Evolutionary conservation across 1,140 invertebrate species (phyloP).

Genomic region (Bathynomus jamesi): DNA sequence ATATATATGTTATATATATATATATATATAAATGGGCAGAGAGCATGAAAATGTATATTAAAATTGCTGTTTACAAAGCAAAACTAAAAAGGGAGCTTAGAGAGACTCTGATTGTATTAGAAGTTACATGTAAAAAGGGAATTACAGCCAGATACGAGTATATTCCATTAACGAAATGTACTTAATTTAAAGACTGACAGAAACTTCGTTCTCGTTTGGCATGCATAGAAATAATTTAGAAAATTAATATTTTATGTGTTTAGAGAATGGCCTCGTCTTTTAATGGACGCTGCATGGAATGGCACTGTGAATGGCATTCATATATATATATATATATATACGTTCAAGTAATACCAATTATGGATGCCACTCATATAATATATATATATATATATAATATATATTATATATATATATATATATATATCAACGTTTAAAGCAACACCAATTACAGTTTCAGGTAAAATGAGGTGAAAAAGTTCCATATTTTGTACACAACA

Average conservation of each 20-base stretch:
- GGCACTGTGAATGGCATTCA: no score
- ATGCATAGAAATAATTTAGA: neutral
- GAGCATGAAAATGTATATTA: no score
- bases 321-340: neutral
- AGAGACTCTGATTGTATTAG: neutral
- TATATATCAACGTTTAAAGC: neutral
- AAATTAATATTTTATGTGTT: neutral
- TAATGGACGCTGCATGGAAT: neutral
- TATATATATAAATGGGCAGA: no score
- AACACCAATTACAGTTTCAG: no score
- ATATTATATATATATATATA: neutral
- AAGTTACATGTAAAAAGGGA: neutral
- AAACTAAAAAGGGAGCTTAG: no score
- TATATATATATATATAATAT: constrained; percentile 7
- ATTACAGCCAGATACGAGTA: neutral
- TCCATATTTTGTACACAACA: no score
- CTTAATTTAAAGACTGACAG: neutral
- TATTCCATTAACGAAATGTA: neutral
- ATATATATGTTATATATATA: neutral
- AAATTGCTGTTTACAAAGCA: no score
- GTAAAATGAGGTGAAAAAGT: no score
- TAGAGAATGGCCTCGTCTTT: neutral
- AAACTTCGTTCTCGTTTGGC: neutral
- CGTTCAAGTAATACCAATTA: neutral
- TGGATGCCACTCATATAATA: neutral